Conservation (phyloP, 2,113 vertebrate species). For the Myiozetetes cayanensis region DNA sequence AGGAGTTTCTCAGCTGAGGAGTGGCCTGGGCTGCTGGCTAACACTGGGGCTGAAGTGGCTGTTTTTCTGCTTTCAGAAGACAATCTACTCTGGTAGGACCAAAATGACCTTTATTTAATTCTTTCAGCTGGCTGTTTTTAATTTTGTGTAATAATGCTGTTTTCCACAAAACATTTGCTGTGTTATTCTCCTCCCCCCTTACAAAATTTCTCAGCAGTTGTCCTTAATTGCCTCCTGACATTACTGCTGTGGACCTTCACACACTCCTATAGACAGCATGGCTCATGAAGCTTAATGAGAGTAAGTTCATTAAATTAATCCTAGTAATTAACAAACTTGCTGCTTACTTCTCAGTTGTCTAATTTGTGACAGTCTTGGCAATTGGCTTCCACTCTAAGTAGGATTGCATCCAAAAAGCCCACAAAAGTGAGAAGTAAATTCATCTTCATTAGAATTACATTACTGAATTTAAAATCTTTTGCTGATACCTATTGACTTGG, state of each 20-base stretch:
- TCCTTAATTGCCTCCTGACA: constrained; percentile 57
- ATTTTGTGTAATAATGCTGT: not conserved
- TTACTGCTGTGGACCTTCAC: constrained; percentile 60
- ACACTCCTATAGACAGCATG: constrained; percentile 47
- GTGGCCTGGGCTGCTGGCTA: not conserved
- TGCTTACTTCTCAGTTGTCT: constrained; percentile 69
- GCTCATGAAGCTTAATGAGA: constrained; percentile 75
- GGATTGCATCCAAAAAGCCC: constrained; percentile 76
- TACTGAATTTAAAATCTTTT: constrained; percentile 64
- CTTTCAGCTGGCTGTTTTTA: not conserved
- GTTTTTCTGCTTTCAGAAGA: not conserved
- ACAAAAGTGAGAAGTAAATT: constrained; percentile 77
- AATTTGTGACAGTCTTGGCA: constrained; percentile 76
- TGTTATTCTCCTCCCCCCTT: not conserved
- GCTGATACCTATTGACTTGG: constrained; percentile 66
- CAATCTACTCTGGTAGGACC: not conserved
- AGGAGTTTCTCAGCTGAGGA: not conserved
- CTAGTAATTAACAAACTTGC: constrained; percentile 74
- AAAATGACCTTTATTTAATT: constrained; percentile 3
- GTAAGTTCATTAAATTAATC: constrained; percentile 78
- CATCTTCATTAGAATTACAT: constrained; percentile 81
- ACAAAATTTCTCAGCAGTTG: constrained; percentile 9
- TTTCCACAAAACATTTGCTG: not conserved
- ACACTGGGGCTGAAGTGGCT: not conserved
- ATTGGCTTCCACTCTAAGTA: constrained; percentile 71